Conservation (phyloP, 35 echinoderm and acorn worm genomes). For the Strongylocentrotus purpuratus region DNA sequence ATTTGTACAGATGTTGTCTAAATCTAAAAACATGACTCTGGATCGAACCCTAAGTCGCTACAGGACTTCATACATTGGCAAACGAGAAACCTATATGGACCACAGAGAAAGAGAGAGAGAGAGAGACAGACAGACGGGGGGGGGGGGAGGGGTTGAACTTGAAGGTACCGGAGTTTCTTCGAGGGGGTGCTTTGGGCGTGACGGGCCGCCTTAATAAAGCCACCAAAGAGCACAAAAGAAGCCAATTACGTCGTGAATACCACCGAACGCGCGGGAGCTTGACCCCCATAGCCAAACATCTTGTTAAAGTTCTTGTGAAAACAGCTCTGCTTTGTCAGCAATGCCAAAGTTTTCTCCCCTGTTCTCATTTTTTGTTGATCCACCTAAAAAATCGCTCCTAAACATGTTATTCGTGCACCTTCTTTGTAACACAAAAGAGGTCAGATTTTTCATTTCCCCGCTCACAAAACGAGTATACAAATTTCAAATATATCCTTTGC, state of each 20-base stretch:
- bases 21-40: no score
- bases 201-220: neutral
- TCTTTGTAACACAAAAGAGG: neutral
- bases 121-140: neutral
- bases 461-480: neutral
- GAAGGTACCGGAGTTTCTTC: neutral
- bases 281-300: neutral
- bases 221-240: neutral
- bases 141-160: neutral
- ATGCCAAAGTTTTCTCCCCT: neutral
- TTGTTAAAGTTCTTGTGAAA: neutral
- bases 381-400: neutral
- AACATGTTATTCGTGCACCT: neutral
- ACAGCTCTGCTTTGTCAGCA: slow-evolving; percentile 23
- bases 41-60: no score
- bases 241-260: slow-evolving; percentile 27
- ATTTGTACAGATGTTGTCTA: no score
- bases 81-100: no score
- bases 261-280: neutral
- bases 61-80: no score
- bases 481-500: no score
- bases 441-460: neutral
- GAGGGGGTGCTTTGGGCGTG: slow-evolving; percentile 31
- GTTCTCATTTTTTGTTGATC: neutral
- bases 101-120: neutral